phyloP scores from a whole-genome alignment of 2,797 vertebrate genomes.

The Telmatherina bonti region DNA sequence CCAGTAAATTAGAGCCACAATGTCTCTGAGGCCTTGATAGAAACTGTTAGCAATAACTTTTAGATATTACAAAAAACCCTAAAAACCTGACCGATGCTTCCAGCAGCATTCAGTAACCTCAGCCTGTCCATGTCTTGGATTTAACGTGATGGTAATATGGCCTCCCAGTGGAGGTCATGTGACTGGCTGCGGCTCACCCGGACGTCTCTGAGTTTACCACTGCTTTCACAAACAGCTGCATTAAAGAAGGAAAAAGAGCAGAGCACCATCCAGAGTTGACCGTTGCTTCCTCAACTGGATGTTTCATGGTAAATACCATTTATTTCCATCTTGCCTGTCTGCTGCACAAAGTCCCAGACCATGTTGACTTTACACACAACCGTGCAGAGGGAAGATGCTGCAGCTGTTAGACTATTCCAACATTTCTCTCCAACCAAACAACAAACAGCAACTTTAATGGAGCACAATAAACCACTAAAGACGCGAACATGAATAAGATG shows the following conservation, averaged over 20 bases:
- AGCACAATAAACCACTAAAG: neutral
- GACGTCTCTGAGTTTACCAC: constrained; percentile 15
- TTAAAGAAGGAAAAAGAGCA: constrained; percentile 2
- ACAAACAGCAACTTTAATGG: neutral
- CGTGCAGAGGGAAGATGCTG: neutral
- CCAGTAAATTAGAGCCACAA: constrained; percentile 38
- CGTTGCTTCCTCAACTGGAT: constrained; percentile 8
- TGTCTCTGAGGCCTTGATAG: constrained; percentile 23
- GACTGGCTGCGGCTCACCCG: neutral
- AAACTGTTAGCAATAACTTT: constrained; percentile 29
- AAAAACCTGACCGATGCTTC: neutral
- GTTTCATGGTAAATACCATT: constrained; percentile 34
- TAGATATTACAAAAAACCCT: constrained; percentile 9
- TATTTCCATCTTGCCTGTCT: constrained; percentile 35
- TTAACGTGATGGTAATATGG: neutral
- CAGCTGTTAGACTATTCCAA: neutral
- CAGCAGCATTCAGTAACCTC: neutral
- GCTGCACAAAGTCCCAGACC: constrained; percentile 27
- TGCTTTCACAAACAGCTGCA: constrained; percentile 7
- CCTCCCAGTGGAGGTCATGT: neutral
- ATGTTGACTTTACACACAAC: constrained; percentile 9
- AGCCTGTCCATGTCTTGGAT: neutral
- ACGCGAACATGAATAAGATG: constrained; percentile 2
- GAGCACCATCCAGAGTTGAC: neutral
- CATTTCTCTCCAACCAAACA: neutral